Evolutionary conservation across 2,113 vertebrate genomes (phyloP), one percentile per base, ranked within the genome.

Genomic region (Myocastor coypus): DNA sequence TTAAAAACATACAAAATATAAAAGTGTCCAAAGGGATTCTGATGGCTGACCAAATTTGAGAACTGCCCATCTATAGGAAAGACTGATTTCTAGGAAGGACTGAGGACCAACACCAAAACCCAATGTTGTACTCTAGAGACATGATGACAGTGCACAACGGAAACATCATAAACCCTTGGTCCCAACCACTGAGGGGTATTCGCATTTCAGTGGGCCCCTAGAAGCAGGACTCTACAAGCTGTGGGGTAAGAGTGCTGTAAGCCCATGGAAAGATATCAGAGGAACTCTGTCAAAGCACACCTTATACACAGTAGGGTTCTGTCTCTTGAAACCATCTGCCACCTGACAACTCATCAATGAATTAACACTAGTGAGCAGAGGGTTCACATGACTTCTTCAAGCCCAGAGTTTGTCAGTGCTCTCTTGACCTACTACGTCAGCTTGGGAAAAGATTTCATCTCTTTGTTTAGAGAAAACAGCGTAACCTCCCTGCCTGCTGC

Each of bases 391-490:
- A 52, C 37, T 22, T 96, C 80, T 85, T 69, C n/a, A 42, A 73
- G 55, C 7, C 46, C 71, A 68, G 32, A 63, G 37, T 19, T 73
- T 87, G 46, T 68, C 64, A 68, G 1, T 69, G 66, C 71, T 78
- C 83, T 91, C n/a, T 94, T 96, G 52, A 92, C 64, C 71, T 40
- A 71, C 83, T 20, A 66, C 89, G n/a, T 88, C 93, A 93, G 30
- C 63, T 69, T 94, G 30, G 57, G 66, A 89, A 96, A 85, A 32
- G 37, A 69, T 86, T 94, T 89, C 37, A 86, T 83, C 89, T 96
- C 22, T 95, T 92, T 81, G 87, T 77, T 64, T 88, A 78, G 71
- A 83, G 64, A 95, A 93, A 96, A 90, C 52, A 90, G 22, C 71
- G 55, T 94, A 92, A 95, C 24, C 42, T 96, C 22, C 68, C 83